These are phyloP conservation scores for Lepetodrilus schrolli DNA, from an alignment of 2,888 invertebrate species.

Conservation along the genomic window DNA sequence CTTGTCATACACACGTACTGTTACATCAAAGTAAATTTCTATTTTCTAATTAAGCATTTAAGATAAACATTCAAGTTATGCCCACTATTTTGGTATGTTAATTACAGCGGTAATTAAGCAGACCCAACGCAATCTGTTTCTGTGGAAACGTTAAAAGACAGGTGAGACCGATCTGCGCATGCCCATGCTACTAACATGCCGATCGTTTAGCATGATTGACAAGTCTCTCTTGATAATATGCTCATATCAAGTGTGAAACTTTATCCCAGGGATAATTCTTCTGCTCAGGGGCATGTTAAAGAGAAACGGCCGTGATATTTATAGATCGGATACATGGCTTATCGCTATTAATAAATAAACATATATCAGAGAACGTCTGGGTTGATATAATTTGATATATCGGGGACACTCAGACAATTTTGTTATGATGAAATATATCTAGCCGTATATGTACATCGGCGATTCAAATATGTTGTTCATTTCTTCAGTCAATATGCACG, in stretches of 20 bases:
- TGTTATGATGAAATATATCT: no score
- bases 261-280: background rate
- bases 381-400: no score
- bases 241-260: background rate
- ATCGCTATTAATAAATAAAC: no score
- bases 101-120: constrained; percentile 9
- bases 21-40: background rate
- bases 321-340: no score
- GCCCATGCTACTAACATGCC: background rate
- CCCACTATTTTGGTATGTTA: background rate
- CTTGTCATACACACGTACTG: background rate
- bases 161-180: constrained; percentile 4
- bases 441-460: no score
- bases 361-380: no score
- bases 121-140: background rate
- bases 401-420: no score
- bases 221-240: constrained; percentile 1
- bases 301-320: background rate
- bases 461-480: no score
- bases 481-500: no score
- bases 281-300: background rate
- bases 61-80: background rate
- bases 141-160: background rate
- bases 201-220: constrained; percentile 13
- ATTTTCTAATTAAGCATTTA: constrained; percentile 1